Evolutionary conservation across 2,797 vertebrate species (phyloP).

Genomic region (Falco columbarius): DNA sequence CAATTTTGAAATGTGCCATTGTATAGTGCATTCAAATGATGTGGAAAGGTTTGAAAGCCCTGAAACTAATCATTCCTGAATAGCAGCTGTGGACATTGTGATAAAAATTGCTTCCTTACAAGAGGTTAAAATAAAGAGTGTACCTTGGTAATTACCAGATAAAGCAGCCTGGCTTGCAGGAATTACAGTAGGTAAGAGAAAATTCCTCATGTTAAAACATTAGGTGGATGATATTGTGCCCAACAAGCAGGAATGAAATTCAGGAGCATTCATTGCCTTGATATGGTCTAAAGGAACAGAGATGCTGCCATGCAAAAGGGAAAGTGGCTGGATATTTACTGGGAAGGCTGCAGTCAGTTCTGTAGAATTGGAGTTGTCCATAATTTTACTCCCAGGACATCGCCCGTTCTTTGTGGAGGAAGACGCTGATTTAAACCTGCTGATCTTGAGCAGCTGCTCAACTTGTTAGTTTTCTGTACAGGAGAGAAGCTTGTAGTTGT

Average conservation of each 20-base stretch:
- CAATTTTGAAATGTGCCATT: not conserved
- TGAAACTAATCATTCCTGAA: not conserved
- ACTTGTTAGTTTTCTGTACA: not conserved
- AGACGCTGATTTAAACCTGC: not conserved
- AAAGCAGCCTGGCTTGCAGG: not conserved
- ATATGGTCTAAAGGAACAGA: not conserved
- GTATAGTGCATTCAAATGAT: not conserved
- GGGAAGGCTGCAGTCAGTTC: not conserved
- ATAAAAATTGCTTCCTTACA: not conserved
- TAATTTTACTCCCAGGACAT: not conserved
- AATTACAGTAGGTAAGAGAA: not conserved
- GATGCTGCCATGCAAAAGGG: not conserved
- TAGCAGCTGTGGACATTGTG: not conserved
- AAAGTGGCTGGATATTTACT: not conserved
- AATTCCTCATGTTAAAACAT: not conserved
- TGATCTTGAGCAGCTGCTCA: not conserved
- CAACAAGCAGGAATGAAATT: not conserved
- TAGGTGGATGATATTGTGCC: not conserved
- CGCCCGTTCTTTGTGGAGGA: not conserved
- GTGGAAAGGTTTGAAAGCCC: not conserved
- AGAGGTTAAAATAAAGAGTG: not conserved
- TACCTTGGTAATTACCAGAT: not conserved
- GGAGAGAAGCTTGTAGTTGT: not conserved
- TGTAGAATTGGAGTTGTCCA: not conserved
- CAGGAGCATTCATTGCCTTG: not conserved